Percentiles rank a stretch among this genome's conserved stretches.
Evolutionary conservation across 2,888 invertebrate species (phyloP).

Genomic region (Andrena praecox): DNA sequence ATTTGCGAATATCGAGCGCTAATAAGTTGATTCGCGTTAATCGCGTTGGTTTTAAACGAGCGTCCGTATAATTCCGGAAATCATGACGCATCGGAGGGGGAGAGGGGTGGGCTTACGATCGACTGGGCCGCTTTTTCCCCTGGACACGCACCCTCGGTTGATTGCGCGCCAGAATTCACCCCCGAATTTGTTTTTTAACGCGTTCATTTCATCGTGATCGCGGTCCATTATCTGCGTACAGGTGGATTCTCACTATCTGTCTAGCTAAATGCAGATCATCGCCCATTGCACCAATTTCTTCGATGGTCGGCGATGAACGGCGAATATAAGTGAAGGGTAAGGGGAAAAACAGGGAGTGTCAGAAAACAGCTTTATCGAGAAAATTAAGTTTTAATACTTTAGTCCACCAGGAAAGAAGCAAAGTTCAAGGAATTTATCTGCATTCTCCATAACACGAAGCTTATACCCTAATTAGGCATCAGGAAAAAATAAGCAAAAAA

Average conservation of each 20-base stretch:
- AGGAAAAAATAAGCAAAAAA: no score
- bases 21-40: slow-evolving; percentile 63
- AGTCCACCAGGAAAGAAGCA: no score
- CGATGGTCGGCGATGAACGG: no score
- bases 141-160: slow-evolving; percentile 7
- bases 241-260: not conserved
- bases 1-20: slow-evolving; percentile 56
- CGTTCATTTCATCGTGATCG: slow-evolving; percentile 1
- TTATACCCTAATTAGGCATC: no score
- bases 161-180: slow-evolving; percentile 31
- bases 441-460: no score
- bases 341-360: no score
- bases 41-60: slow-evolving; percentile 55
- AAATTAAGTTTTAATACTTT: no score
- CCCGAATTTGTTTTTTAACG: slow-evolving; percentile 32
- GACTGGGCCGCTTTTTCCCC: slow-evolving; percentile 43
- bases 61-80: slow-evolving; percentile 55
- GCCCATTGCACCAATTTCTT: no score
- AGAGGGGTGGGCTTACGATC: slow-evolving; percentile 32
- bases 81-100: slow-evolving; percentile 54
- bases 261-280: no score
- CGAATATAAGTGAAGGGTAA: no score
- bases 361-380: no score
- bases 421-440: no score
- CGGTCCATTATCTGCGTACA: not conserved